Base-by-base conservation (phyloP, 2,888 invertebrate species). In the Aporophyla lueneburgensis region DNA sequence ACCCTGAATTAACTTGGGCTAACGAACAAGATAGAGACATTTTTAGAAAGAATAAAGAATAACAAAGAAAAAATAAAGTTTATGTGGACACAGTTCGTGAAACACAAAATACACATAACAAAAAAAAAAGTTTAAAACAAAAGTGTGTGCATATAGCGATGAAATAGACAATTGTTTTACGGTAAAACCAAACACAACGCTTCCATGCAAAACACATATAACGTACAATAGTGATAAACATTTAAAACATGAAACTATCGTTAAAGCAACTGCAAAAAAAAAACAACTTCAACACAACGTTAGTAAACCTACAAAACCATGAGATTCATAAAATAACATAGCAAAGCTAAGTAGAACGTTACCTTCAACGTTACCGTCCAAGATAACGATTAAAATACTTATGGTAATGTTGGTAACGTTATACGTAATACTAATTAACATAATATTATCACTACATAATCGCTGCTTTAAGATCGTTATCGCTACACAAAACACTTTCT, bases 401-500 rank as follows among this genome's bases (percentile, higher is more conserved):
- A 77, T 77, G 70, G 56, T 76, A 83, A 85, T 85, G 54, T 61
- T 61, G 24, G 84, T 80, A 75, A 80, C 62, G 51, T 59, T 62
- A 74, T 61, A 80, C 79, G 73, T 76, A 82, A 82, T 58, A 71
- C 66, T 61, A 51, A 78, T 81, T 83, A 81, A 69, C 79, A 81
- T 80, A 67, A 82, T 80, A 74, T 75, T 76, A 82, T 77, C 68
- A 72, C 65, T 24, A 56, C 71, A 79, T 84, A 81, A 81, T 78
- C 59, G 46, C 53, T 43, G 72, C 43, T 73, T 63, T 71, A 71
- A 69, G 74, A 76, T 81, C 7, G 12, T 73, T 78, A 82, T 74
- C 80, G 46, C 74, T 54, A 63, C 19, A 73, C 51, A 59, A 74
- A 74, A 66, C 69, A 68, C 76, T 85, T 80, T 83, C 82, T 54